These are phyloP conservation scores for Oasisia sp. DNA, from an alignment of 2,888 invertebrate genomes.

Conservation along the genomic window DNA sequence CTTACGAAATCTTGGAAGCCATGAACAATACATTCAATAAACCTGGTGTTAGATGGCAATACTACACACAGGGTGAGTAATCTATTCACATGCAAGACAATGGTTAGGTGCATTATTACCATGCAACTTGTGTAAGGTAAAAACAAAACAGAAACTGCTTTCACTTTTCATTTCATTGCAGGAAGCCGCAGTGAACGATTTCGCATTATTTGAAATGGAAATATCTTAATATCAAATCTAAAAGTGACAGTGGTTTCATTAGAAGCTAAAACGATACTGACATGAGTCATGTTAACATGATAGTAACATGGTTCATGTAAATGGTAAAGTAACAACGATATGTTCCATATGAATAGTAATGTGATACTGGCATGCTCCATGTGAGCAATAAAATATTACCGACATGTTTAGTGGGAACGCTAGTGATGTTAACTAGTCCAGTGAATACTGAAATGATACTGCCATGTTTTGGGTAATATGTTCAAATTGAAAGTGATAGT, in stretches of 20 bases:
- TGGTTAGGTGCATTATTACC: background rate
- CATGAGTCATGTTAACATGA: background rate
- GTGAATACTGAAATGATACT: background rate
- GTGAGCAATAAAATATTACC: background rate
- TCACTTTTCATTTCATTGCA: background rate
- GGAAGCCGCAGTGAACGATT: background rate
- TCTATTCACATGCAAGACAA: background rate
- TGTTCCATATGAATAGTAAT: background rate
- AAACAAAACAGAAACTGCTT: background rate
- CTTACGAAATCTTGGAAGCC: no score
- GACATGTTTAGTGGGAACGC: background rate
- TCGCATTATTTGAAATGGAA: background rate
- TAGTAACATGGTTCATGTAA: background rate
- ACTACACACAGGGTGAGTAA: background rate
- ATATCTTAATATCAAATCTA: background rate
- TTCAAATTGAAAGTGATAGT: background rate
- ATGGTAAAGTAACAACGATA: background rate
- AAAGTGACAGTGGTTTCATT: background rate
- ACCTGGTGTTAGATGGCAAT: background rate
- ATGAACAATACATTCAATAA: background rate
- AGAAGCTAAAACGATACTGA: background rate
- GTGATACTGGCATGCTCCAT: background rate
- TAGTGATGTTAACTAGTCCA: no score
- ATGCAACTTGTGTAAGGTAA: background rate
- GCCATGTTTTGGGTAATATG: background rate